Percentiles rank a stretch among this genome's conserved stretches.
These are phyloP conservation scores for Anisognathus igniventris DNA, from an alignment of 2,797 vertebrate genomes.

Conservation along the genomic window DNA sequence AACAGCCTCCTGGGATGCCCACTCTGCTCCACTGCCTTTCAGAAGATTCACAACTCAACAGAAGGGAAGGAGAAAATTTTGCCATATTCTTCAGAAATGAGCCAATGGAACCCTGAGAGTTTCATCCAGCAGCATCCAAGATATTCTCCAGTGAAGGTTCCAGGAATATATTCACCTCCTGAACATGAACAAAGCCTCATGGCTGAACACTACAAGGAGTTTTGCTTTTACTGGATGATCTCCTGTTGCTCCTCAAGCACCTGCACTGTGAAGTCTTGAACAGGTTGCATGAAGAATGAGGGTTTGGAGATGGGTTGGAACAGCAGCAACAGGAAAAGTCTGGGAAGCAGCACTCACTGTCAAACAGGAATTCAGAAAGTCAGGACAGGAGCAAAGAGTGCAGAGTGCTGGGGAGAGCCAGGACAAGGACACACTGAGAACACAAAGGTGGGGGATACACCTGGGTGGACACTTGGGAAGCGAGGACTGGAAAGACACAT, in stretches of 20 bases:
- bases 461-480: background rate
- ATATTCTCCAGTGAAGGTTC: background rate
- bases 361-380: background rate
- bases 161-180: background rate
- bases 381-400: background rate
- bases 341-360: background rate
- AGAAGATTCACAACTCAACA: background rate
- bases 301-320: background rate
- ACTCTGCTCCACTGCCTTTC: background rate
- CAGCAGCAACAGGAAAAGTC: background rate
- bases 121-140: background rate
- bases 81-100: background rate
- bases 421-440: background rate
- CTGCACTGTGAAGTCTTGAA: background rate
- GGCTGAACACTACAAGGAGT: background rate
- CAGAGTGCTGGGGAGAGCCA: background rate
- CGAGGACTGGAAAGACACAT: background rate
- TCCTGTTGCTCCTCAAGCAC: background rate
- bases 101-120: background rate
- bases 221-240: background rate
- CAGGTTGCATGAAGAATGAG: background rate
- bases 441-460: background rate
- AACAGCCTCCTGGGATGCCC: background rate
- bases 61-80: background rate
- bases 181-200: background rate